A percentile compares a stretch with the other conserved stretches of the same genome.
These are phyloP conservation scores for Speoplatyrhinus poulsoni DNA, from an alignment of 2,113 vertebrate genomes.

Conservation along the genomic window DNA sequence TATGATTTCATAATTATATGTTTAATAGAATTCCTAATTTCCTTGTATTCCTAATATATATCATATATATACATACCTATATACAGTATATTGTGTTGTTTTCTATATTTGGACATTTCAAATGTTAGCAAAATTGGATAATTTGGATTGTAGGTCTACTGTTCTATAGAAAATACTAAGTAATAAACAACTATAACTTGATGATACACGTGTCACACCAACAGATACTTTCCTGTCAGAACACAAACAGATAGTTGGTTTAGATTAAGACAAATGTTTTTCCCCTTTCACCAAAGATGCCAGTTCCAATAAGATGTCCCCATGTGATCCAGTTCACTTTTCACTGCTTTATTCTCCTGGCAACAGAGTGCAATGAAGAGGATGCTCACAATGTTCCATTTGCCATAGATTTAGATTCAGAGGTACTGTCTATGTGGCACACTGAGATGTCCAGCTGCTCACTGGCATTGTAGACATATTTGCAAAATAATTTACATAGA, in stretches of 20 bases:
- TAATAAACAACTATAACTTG: conserved; percentile 67
- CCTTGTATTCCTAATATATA: conserved; percentile 33
- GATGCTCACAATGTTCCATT: conserved; percentile 58
- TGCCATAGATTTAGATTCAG: conserved; percentile 51
- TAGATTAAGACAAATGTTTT: neutral
- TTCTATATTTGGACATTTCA: neutral
- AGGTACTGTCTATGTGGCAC: conserved; percentile 26
- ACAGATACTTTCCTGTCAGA: neutral
- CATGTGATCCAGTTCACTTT: conserved; percentile 42
- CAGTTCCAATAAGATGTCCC: conserved; percentile 37
- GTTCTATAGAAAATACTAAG: conserved; percentile 59
- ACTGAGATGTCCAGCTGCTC: conserved; percentile 10
- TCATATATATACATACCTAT: conserved; percentile 7
- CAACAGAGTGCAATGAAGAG: conserved; percentile 46
- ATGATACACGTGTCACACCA: neutral
- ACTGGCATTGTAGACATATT: neutral
- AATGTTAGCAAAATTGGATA: neutral
- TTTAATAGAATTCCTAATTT: conserved; percentile 46
- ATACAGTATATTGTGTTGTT: conserved; percentile 2
- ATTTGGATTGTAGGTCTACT: conserved; percentile 54
- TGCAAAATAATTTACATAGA: too few relatives aligned
- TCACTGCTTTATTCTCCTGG: conserved; percentile 57
- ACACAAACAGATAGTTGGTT: neutral
- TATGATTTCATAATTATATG: neutral
- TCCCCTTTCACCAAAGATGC: conserved; percentile 39